Base-by-base conservation (phyloP, 1,140 invertebrate species). In the Euura saliciscinereae region DNA sequence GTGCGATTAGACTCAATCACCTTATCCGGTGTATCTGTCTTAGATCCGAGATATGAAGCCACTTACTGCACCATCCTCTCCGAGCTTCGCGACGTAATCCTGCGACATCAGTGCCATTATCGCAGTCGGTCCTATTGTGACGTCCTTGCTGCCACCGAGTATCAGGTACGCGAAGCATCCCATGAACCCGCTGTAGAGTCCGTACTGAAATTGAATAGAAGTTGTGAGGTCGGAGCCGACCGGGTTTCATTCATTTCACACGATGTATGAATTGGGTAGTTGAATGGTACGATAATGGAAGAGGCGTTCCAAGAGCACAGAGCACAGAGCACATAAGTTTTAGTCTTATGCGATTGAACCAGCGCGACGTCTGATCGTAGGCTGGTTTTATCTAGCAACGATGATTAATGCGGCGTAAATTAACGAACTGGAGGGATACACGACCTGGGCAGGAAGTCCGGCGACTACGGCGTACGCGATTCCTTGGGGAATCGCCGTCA, bases 401-500 rank as follows among this genome's bases (percentile, higher is more conserved):
- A 59, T 11, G 10, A 59, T 11, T n/a, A 4, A 59, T 8, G 10
- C 51, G 51, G 28, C 28, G 28, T 0, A 28, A 28, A 28, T 28
- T 28, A 28, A 28, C 28, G 28, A 28, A 28, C 28, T 6, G 3
- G 3, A 59, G 6, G 51, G 6, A 11, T 59, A 59, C 3, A n/a
- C 6, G 82, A 90, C 90, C 85, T 93, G 89, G 69, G 90, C 80
- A n/a, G 86, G 86, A 69, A 93, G 78, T 69, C 89, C 89, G 59
- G 92, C 92, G 10, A 94, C 87, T 42, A 88, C 84, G 3, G 92
- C 92, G 78, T 93, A 93, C 6, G 92, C 92, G 72, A 93, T 90
- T 6, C 91, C 91, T 79, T 94, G 93, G 3, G 92, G 93, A 72
- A 94, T 91, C 10, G 90, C 90, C 2, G 92, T 93, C 5, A 93